Evolutionary conservation across 2,113 vertebrate genomes (phyloP), one percentile per base, ranked within the genome.

Genomic region (Euleptes europaea): DNA sequence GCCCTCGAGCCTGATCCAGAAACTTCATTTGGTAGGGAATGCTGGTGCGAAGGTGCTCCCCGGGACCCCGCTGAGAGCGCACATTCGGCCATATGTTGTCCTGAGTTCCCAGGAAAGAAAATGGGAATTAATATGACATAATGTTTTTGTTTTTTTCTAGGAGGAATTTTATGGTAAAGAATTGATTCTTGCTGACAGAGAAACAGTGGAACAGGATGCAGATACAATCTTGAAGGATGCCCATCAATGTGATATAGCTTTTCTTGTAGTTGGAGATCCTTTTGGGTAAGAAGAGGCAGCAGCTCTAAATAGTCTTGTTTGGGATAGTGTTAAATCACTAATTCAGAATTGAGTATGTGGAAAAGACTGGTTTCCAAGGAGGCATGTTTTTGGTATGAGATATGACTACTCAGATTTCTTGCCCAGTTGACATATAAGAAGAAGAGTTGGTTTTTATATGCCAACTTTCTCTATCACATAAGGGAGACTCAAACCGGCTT

Each of bases 211-310:
- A 86, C 98, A 99, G 94, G 96, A 97, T 75, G 97, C 98, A 6
- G 97, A 98, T 49, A 94, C 92, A 88, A 98, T 99, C 94, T 96
- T 99, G 83, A 96, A 95, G 84, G 97, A 97, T 42, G 98, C 99
- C 5, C 96, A 96, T 83, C 86, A 90, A 49, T 95, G 83, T 71
- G 98, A 99, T 69, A 96, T 99, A 2, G 99, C 97, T 0, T 99
- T 99, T 90, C 96, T 99, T 84, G 99, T 99, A 71, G 98, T 99
- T 88, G 99, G 99, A 1, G 99, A 99, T 94, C 98, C 98, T 6
- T 99, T 99, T 86, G 99, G 99, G 99, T 99, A 97, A 98, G 97
- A 88, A 23, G 75, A 71, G 84, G 75, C 80, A 88, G 76, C 1
- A 1, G 84, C 12, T n/a, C 47, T 10, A 14, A 57, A 23, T 31